These are phyloP conservation scores for Garra rufa DNA, from an alignment of 2,113 vertebrate species.

Conservation along the genomic window DNA sequence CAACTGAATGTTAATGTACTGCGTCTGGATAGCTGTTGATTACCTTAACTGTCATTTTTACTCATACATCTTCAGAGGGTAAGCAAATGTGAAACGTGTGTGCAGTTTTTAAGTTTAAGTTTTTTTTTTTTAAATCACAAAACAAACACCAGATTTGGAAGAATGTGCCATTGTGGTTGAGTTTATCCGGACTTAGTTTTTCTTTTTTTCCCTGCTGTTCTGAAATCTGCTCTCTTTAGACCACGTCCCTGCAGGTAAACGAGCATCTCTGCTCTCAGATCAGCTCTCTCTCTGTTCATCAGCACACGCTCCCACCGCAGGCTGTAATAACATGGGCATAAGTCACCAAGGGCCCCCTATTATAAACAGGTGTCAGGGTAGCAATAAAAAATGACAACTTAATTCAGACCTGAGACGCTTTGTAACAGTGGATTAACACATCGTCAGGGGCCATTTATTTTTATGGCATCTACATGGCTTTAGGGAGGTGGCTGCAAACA, in stretches of 20 bases:
- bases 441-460: conserved; percentile 75
- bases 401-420: conserved; percentile 71
- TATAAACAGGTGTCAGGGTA: conserved; percentile 80
- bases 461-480: conserved; percentile 61
- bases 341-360: conserved; percentile 74
- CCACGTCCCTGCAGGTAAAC: neutral
- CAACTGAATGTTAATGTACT: neutral
- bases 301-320: conserved; percentile 48
- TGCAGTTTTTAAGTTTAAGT: too few species aligned
- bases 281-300: conserved; percentile 42
- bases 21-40: neutral
- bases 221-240: neutral
- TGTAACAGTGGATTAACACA: conserved; percentile 79
- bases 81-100: too few species aligned
- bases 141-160: too few species aligned
- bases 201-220: too few species aligned
- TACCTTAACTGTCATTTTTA: neutral
- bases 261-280: conserved; percentile 11
- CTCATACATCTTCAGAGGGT: neutral
- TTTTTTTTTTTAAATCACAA: too few species aligned
- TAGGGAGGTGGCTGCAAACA: conserved; percentile 9
- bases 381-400: conserved; percentile 80
- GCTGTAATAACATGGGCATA: conserved; percentile 72
- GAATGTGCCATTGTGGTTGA: too few species aligned
- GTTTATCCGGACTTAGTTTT: neutral